A percentile compares a stretch with the other conserved stretches of the same genome.
phyloP scores from a whole-genome alignment of 1,140 invertebrate species.

The Spodoptera litura region DNA sequence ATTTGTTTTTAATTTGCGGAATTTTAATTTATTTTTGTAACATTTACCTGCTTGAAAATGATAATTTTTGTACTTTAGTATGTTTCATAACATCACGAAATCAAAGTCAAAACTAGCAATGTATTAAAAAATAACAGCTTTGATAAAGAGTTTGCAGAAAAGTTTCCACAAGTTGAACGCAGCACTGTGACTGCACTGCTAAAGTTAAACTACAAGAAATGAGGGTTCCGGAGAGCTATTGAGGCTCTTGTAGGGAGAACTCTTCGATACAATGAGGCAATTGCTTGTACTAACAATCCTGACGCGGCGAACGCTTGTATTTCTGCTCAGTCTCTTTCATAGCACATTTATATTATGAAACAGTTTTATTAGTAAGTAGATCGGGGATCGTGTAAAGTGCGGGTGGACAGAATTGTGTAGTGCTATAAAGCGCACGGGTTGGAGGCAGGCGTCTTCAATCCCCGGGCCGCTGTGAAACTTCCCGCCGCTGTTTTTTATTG shows the following conservation, averaged over 20 bases:
- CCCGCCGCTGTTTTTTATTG: conserved; percentile 85
- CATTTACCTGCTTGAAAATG: too few species aligned
- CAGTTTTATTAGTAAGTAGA: conserved; percentile 63
- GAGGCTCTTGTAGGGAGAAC: conserved; percentile 48
- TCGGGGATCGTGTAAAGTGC: conserved; percentile 63
- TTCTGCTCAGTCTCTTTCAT: conserved; percentile 29
- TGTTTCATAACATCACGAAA: background rate
- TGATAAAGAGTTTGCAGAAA: background rate
- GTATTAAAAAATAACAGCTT: background rate
- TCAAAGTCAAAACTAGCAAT: background rate
- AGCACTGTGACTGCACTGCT: conserved; percentile 4
- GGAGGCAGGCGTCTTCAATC: conserved; percentile 73
- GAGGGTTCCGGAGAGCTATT: conserved; percentile 48
- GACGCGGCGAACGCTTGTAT: conserved; percentile 4
- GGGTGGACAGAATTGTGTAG: conserved; percentile 70
- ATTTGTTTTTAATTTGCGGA: conserved; percentile 5
- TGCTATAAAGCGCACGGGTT: conserved; percentile 65
- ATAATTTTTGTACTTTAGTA: too few species aligned
- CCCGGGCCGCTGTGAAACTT: conserved; percentile 82
- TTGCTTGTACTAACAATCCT: conserved; percentile 62
- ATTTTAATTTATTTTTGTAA: background rate
- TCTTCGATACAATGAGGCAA: conserved; percentile 65
- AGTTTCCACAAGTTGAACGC: conserved; percentile 3
- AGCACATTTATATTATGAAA: conserved; percentile 46
- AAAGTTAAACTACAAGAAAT: conserved; percentile 58